phyloP scores from a whole-genome alignment of 2,113 vertebrate genomes.

The Onychorhynchus coronatus region DNA sequence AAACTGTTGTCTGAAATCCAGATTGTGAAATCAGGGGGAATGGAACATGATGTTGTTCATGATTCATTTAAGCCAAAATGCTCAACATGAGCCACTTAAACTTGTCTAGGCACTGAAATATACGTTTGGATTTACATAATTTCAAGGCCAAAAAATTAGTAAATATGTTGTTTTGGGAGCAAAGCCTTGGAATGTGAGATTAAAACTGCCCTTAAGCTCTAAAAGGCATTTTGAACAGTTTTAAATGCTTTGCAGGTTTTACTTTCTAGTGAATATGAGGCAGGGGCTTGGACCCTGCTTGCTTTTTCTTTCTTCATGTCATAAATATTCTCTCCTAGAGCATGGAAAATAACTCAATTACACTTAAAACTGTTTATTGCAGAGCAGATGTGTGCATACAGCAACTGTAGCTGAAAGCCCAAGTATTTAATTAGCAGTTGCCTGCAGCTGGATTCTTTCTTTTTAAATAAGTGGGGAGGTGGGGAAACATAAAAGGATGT shows the following conservation, averaged over 20 bases:
- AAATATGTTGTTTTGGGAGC: not conserved
- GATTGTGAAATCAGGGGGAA: not conserved
- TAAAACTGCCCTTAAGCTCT: not conserved
- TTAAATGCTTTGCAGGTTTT: not conserved
- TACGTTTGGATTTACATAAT: not conserved
- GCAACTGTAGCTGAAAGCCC: conserved; percentile 8
- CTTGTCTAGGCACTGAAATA: not conserved
- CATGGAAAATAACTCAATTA: conserved; percentile 6
- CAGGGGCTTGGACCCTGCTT: not conserved
- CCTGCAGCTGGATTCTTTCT: conserved; percentile 58
- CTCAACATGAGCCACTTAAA: not conserved
- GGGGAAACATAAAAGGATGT: not conserved
- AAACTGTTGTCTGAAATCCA: not conserved
- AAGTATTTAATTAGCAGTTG: conserved; percentile 50
- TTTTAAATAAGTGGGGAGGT: conserved; percentile 2
- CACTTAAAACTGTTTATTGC: conserved; percentile 25
- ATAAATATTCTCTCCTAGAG: conserved; percentile 29
- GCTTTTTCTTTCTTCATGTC: not conserved
- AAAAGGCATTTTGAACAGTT: not conserved
- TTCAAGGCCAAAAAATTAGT: not conserved
- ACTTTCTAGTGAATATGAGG: not conserved
- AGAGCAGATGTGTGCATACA: conserved; percentile 20
- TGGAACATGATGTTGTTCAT: not conserved
- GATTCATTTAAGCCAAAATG: not conserved
- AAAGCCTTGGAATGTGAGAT: not conserved